These are phyloP conservation scores for Pygocentrus nattereri DNA, from an alignment of 2,797 vertebrate species.

Conservation along the genomic window DNA sequence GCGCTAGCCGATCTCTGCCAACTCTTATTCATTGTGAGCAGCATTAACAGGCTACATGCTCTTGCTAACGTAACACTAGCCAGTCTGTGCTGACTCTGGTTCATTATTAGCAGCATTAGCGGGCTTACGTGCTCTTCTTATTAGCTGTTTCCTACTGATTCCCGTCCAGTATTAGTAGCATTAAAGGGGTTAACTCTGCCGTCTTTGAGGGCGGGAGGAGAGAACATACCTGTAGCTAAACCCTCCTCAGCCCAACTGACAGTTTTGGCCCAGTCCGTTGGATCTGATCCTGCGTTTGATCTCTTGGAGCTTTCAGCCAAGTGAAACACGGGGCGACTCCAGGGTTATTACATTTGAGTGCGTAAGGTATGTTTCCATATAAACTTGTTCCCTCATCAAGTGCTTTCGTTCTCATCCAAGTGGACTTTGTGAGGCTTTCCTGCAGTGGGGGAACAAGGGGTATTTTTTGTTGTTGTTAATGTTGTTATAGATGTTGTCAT, in stretches of 20 bases:
- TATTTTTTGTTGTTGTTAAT: conserved; percentile 65
- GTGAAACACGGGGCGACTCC: conserved; percentile 81
- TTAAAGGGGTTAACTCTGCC: conserved; percentile 71
- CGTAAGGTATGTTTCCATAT: conserved; percentile 83
- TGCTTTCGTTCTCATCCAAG: conserved; percentile 73
- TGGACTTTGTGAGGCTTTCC: conserved; percentile 71
- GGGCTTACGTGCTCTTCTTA: background rate
- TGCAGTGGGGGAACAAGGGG: conserved; percentile 71
- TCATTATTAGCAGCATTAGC: too few species aligned
- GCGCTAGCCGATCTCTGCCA: background rate
- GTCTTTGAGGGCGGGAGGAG: conserved; percentile 72
- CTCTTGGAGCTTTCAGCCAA: conserved; percentile 76
- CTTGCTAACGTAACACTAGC: too few species aligned
- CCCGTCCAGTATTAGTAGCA: conserved; percentile 13
- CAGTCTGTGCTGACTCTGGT: too few species aligned
- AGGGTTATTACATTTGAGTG: conserved; percentile 84
- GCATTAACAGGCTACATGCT: background rate
- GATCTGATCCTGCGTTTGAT: conserved; percentile 82
- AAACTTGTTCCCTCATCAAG: conserved; percentile 76
- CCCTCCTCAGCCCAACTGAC: conserved; percentile 75
- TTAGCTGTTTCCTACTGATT: background rate
- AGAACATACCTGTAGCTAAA: conserved; percentile 83
- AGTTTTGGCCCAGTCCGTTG: conserved; percentile 81
- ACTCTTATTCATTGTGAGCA: too few species aligned
- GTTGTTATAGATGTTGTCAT: conserved; percentile 64